Evolutionary conservation across 2,797 vertebrate species (phyloP).

Genomic region (Sebastolobus altivelis): DNA sequence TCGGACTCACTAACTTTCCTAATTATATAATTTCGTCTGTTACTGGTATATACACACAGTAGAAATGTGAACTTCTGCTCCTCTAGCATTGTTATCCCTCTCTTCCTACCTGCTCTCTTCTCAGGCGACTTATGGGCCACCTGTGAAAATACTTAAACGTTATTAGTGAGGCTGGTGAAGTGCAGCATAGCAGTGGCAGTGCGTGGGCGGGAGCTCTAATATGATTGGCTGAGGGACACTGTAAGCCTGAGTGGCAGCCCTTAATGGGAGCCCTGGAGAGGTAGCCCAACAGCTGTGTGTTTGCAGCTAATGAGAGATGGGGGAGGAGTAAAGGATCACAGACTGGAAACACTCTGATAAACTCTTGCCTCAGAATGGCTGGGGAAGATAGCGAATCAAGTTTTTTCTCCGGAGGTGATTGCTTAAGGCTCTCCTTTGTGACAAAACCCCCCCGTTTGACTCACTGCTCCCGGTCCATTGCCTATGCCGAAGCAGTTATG

Average conservation of each 20-base stretch:
- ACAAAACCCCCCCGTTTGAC: conserved; percentile 63
- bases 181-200: conserved; percentile 47
- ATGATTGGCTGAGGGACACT: conserved; percentile 82
- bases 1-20: not conserved
- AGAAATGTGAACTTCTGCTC: not conserved
- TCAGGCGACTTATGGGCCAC: conserved; percentile 56
- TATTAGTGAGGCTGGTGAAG: conserved; percentile 70
- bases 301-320: conserved; percentile 87
- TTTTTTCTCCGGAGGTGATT: conserved; percentile 79
- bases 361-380: conserved; percentile 74
- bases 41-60: not conserved
- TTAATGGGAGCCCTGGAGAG: conserved; percentile 88
- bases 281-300: conserved; percentile 86
- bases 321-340: conserved; percentile 82
- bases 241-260: conserved; percentile 81
- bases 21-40: conserved; percentile 8
- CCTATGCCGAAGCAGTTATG: conserved; percentile 69
- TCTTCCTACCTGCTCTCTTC: conserved; percentile 9
- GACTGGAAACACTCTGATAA: conserved; percentile 81
- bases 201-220: conserved; percentile 78
- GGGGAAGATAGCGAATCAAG: conserved; percentile 75
- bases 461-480: conserved; percentile 71
- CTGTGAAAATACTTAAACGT: conserved; percentile 70
- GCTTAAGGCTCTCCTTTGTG: conserved; percentile 76
- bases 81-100: not conserved